A percentile compares a stretch with the other conserved stretches of the same genome.
Conservation (phyloP, 2,888 invertebrate species). For the Dichetophora obliterata region DNA sequence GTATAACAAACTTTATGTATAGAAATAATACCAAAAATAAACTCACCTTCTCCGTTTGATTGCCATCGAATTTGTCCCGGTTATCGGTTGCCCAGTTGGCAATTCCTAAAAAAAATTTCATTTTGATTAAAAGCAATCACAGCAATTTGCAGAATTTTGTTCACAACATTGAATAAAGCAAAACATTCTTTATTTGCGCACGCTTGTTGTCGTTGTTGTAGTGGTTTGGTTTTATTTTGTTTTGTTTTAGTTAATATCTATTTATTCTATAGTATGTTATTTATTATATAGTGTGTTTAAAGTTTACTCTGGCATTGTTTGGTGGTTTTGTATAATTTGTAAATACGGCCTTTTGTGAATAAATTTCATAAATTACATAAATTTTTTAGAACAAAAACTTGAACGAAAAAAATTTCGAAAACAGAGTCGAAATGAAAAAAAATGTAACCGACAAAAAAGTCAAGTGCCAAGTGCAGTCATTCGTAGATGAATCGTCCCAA, state of each 20-base stretch:
- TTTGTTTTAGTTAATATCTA: background rate
- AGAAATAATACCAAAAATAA: background rate
- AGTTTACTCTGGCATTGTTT: background rate
- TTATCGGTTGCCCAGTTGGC: conserved; percentile 68
- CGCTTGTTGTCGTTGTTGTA: background rate
- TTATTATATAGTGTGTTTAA: too few relatives aligned
- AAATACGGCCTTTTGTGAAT: background rate
- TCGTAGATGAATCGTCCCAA: too few relatives aligned
- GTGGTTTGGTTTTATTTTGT: background rate
- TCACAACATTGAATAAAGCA: conserved; percentile 1
- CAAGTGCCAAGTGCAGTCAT: too few relatives aligned
- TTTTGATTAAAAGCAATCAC: conserved; percentile 45
- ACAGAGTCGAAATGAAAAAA: too few relatives aligned
- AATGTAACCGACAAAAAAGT: too few relatives aligned
- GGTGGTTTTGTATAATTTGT: background rate
- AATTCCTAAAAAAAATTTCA: conserved; percentile 66
- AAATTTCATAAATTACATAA: too few relatives aligned
- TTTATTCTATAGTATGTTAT: too few relatives aligned
- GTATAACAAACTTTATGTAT: too few relatives aligned
- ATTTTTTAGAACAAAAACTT: too few relatives aligned
- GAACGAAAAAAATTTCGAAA: too few relatives aligned
- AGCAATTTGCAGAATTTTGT: conserved; percentile 2
- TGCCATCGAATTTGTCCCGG: conserved; percentile 66
- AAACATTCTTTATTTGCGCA: background rate
- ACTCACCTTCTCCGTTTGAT: conserved; percentile 69